Conservation (phyloP, 2,888 invertebrate species). For the Cephonodes hylas region DNA sequence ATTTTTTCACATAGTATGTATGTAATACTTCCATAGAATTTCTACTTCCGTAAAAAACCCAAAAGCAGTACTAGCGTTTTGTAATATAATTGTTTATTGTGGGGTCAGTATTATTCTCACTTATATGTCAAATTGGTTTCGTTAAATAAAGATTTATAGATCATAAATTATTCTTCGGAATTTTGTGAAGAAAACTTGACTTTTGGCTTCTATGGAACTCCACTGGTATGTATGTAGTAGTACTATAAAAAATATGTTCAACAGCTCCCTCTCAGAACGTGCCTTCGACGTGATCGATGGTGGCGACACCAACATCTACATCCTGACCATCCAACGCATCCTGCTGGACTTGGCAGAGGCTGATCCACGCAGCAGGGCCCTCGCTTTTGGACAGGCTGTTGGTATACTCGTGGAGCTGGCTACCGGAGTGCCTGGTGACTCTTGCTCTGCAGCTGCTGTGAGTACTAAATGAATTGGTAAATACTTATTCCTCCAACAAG, state of each 20-base stretch:
- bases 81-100: too few species aligned
- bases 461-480: conserved; percentile 28
- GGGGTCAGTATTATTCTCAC: too few species aligned
- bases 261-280: conserved; percentile 28
- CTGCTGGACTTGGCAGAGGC: conserved; percentile 38
- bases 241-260: background rate
- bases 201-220: too few species aligned
- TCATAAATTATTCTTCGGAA: too few species aligned
- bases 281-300: conserved; percentile 40
- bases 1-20: too few species aligned
- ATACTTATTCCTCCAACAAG: too few species aligned
- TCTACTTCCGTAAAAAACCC: too few species aligned
- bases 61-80: too few species aligned
- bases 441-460: conserved; percentile 55
- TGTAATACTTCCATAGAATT: too few species aligned
- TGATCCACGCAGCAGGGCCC: conserved; percentile 37
- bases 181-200: too few species aligned
- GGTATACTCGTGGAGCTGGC: conserved; percentile 40
- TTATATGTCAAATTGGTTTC: too few species aligned
- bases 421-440: conserved; percentile 52
- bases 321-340: conserved; percentile 31
- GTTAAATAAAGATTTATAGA: too few species aligned
- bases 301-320: conserved; percentile 46
- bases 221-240: background rate
- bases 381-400: conserved; percentile 41